Evolutionary conservation across 1,140 invertebrate species (phyloP), one percentile per base, ranked within the genome.

Genomic region (Metaphire vulgaris): DNA sequence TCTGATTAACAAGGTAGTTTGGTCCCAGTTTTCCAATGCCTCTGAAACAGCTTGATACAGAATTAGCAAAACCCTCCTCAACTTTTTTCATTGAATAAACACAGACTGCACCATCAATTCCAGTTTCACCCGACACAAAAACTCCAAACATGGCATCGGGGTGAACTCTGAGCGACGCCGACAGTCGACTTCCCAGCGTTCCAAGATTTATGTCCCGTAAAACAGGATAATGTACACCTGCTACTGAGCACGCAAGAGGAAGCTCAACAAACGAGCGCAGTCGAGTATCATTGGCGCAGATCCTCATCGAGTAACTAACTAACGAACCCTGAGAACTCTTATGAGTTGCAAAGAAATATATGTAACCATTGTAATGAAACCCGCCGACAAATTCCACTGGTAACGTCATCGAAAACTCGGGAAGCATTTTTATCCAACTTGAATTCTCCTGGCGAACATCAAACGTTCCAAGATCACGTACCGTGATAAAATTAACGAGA

Each of bases 291-390:
- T 33, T 71, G 1, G 29, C 69, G 29, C 69, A 71, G 33, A 71
- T 71, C 28, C 69, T 28, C 69, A 71, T 21, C 0, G 33, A 21
- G 30, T 71, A 71, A 31, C 28, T 16, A 0, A 21, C 14, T 2
- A 1, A 12, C 1, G 6, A 26, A 16, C 26, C n/a, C 21, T 32
- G 6, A 31, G 29, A 2, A n/a, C 0, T 28, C 33, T 28, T n/a
- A 32, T 33, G 69, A 21, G 26, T 71, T 21, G 33, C 30, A 21
- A 71, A 1, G 69, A 71, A 29, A 31, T 32, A 71, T 12, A 31
- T 71, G 14, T 71, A 31, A 0, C 69, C 69, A 30, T 71, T 71
- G 69, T 71, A 33, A 1, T 28, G 26, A 33, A 71, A 71, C 1
- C 30, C 26, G 16, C 69, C 30, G 1, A 71, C 69, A 30, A 71